Percentiles rank a stretch among this genome's conserved stretches.
Evolutionary conservation across 1,140 invertebrate species (phyloP).

Genomic region (Brachionus sp.): DNA sequence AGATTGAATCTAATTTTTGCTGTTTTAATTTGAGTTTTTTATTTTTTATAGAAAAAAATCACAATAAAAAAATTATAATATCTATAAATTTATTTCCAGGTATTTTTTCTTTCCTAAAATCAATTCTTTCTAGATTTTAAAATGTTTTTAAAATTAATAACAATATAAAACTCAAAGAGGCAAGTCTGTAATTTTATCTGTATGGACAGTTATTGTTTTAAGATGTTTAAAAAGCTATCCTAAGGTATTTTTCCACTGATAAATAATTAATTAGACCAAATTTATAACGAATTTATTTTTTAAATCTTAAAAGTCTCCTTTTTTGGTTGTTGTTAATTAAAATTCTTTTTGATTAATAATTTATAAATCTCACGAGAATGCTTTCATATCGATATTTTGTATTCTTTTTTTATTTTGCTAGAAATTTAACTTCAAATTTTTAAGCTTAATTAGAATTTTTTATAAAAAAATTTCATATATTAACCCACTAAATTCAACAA

Average conservation of each 20-base stretch:
- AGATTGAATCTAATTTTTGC: too few relatives aligned
- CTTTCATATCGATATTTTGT: not conserved
- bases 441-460: not conserved
- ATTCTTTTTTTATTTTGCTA: not conserved
- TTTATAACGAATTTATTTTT: not conserved
- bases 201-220: too few relatives aligned
- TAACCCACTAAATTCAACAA: not conserved
- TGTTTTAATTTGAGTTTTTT: too few relatives aligned
- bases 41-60: too few relatives aligned
- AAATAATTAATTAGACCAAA: not conserved
- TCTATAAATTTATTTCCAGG: too few relatives aligned
- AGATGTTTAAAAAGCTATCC: not conserved
- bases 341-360: conserved; percentile 7
- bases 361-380: not conserved
- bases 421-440: not conserved
- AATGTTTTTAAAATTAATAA: too few relatives aligned
- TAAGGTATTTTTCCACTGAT: not conserved
- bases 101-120: too few relatives aligned
- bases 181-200: too few relatives aligned
- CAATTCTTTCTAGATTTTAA: too few relatives aligned
- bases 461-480: not conserved
- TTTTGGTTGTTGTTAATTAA: not conserved
- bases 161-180: too few relatives aligned
- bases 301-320: not conserved
- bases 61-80: too few relatives aligned